Percentiles rank a stretch among this genome's conserved stretches.
These are phyloP conservation scores for Lemur catta DNA, from an alignment of 2,797 vertebrate species.

Conservation along the genomic window DNA sequence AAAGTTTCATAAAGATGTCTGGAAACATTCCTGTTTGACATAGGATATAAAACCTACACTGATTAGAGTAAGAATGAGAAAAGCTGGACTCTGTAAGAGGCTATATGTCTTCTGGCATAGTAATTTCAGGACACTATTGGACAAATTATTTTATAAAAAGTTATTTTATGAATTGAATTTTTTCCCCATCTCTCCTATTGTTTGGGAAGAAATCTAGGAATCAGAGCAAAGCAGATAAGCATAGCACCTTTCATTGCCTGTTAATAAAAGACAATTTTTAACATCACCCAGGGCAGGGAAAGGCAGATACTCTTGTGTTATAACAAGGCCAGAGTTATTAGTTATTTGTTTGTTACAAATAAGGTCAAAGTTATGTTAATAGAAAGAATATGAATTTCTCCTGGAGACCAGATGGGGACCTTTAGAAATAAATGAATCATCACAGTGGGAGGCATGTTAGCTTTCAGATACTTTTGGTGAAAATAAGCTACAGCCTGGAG, in stretches of 20 bases:
- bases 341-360: slow-evolving; percentile 72
- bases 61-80: background rate
- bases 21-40: background rate
- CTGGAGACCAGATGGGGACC: slow-evolving; percentile 71
- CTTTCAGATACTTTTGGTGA: slow-evolving; percentile 27
- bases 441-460: slow-evolving; percentile 48
- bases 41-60: background rate
- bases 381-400: slow-evolving; percentile 72
- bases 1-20: background rate
- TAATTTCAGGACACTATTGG: background rate
- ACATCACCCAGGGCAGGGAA: slow-evolving; percentile 52
- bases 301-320: slow-evolving; percentile 40
- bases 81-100: background rate
- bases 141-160: slow-evolving; percentile 36
- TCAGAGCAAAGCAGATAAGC: background rate
- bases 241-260: background rate
- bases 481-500: slow-evolving; percentile 26
- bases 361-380: slow-evolving; percentile 76
- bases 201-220: slow-evolving; percentile 43
- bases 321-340: slow-evolving; percentile 64
- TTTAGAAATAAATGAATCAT: slow-evolving; percentile 67
- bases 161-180: slow-evolving; percentile 29
- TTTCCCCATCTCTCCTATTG: background rate
- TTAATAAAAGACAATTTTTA: slow-evolving; percentile 61
- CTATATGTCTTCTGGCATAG: background rate